Conservation (phyloP, 2,797 vertebrate genomes). For the Chanos chanos region DNA sequence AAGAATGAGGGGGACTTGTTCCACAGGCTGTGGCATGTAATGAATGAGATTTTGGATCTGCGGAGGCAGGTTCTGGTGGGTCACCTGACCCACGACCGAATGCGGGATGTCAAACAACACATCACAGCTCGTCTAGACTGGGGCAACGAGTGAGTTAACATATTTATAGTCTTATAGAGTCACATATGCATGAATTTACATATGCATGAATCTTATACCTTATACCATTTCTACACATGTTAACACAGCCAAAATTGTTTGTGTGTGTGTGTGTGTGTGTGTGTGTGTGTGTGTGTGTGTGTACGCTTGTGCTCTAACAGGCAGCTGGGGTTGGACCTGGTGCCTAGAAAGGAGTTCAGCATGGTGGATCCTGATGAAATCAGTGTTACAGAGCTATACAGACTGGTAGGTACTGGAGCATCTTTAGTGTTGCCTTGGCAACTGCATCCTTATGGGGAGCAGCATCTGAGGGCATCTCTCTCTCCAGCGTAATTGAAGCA, state of each 20-base stretch:
- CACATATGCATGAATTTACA: too few relatives aligned
- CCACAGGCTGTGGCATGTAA: constrained; percentile 96
- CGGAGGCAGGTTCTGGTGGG: constrained; percentile 91
- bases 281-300: constrained; percentile 16
- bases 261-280: constrained; percentile 18
- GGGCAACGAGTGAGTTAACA: constrained; percentile 98
- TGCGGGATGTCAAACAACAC: constrained; percentile 95
- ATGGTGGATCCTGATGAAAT: constrained; percentile 98
- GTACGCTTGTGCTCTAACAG: constrained; percentile 72
- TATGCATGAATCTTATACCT: too few relatives aligned
- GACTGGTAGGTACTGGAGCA: constrained; percentile 77
- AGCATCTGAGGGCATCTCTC: background rate
- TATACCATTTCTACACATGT: too few relatives aligned
- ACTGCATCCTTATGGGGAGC: constrained; percentile 6
- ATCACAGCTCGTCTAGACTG: constrained; percentile 96
- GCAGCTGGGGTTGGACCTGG: constrained; percentile 90
- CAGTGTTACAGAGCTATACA: constrained; percentile 94
- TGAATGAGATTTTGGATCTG: constrained; percentile 97
- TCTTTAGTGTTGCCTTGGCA: constrained; percentile 27
- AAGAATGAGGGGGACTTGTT: constrained; percentile 97
- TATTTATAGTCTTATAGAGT: too few relatives aligned
- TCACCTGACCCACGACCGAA: constrained; percentile 93
- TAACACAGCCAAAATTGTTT: background rate
- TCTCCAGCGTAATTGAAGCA: constrained; percentile 13
- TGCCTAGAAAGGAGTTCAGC: constrained; percentile 91